These are phyloP conservation scores for Erethizon dorsatum DNA, from an alignment of 2,797 vertebrate genomes.

Conservation along the genomic window DNA sequence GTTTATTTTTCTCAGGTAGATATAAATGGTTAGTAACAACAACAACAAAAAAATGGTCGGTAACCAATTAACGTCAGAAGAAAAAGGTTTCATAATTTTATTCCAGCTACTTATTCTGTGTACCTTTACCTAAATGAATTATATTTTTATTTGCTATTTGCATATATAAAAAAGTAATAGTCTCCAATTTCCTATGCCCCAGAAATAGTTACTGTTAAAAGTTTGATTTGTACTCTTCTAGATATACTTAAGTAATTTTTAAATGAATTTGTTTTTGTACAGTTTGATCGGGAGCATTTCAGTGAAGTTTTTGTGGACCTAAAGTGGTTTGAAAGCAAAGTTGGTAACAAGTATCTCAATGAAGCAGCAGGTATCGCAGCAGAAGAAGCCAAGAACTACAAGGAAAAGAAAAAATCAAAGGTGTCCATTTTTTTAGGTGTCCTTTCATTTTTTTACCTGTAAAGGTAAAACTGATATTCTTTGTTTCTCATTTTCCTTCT, in stretches of 20 bases:
- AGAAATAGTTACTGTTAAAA: slow-evolving; percentile 50
- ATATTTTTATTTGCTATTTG: slow-evolving; percentile 54
- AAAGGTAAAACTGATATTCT: slow-evolving; percentile 62
- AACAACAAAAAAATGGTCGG: too few species aligned
- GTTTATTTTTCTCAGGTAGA: background rate
- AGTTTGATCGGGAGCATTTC: slow-evolving; percentile 99
- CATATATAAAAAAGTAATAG: too few species aligned
- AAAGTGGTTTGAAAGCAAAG: slow-evolving; percentile 99
- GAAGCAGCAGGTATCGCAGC: slow-evolving; percentile 97
- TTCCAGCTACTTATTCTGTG: background rate
- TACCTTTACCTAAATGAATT: slow-evolving; percentile 55
- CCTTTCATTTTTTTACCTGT: slow-evolving; percentile 69
- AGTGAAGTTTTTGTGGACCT: slow-evolving; percentile 98
- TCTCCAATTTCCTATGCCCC: background rate
- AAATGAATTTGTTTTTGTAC: slow-evolving; percentile 77
- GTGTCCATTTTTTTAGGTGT: slow-evolving; percentile 54
- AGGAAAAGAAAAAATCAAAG: slow-evolving; percentile 89
- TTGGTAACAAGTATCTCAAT: slow-evolving; percentile 98
- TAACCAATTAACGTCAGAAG: background rate
- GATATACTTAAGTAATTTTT: slow-evolving; percentile 50
- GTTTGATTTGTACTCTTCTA: slow-evolving; percentile 29
- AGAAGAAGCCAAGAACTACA: slow-evolving; percentile 92
- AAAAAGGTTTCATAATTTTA: background rate
- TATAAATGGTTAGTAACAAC: slow-evolving; percentile 27
- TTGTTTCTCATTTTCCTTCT: slow-evolving; percentile 64